Evolutionary conservation across 1,140 invertebrate genomes (phyloP).

Genomic region (Drosophila repletoides): DNA sequence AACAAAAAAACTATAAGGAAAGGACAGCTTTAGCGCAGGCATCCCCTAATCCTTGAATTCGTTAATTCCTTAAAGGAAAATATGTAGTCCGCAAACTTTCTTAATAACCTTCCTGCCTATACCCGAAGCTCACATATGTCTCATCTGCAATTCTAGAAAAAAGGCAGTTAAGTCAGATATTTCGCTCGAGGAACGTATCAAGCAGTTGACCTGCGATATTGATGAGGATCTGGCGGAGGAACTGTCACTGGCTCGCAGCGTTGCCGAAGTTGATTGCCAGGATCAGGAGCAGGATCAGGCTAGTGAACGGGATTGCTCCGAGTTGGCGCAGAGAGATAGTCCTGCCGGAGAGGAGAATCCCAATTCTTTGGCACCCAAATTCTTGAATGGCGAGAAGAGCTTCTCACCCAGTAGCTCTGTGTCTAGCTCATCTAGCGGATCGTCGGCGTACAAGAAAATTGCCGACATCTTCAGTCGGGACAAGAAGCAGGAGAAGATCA

Average conservation of each 20-base stretch:
- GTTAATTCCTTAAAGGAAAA: too few relatives aligned
- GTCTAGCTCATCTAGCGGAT: conserved; percentile 83
- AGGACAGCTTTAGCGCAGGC: too few relatives aligned
- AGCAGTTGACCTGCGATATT: conserved; percentile 91
- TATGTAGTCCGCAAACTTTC: too few relatives aligned
- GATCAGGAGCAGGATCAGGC: conserved; percentile 34
- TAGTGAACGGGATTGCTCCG: conserved; percentile 45
- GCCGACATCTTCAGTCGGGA: conserved; percentile 86
- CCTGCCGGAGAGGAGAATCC: conserved; percentile 84
- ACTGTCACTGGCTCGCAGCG: conserved; percentile 45
- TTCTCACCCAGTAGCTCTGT: conserved; percentile 84
- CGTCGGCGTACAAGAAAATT: conserved; percentile 87
- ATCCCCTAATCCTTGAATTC: neutral
- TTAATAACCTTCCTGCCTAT: too few relatives aligned
- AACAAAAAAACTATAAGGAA: too few relatives aligned
- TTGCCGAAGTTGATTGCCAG: conserved; percentile 49
- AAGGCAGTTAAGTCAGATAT: conserved; percentile 85
- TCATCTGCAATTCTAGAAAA: conserved; percentile 74
- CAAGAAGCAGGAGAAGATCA: conserved; percentile 82
- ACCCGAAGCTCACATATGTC: too few relatives aligned
- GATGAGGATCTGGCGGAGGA: conserved; percentile 84
- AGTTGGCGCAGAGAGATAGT: conserved; percentile 82
- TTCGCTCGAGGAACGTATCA: conserved; percentile 90
- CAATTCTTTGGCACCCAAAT: conserved; percentile 75
- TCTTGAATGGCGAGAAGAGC: conserved; percentile 82